Evolutionary conservation across 2,797 vertebrate species (phyloP).

Genomic region (Garrulus glandarius): DNA sequence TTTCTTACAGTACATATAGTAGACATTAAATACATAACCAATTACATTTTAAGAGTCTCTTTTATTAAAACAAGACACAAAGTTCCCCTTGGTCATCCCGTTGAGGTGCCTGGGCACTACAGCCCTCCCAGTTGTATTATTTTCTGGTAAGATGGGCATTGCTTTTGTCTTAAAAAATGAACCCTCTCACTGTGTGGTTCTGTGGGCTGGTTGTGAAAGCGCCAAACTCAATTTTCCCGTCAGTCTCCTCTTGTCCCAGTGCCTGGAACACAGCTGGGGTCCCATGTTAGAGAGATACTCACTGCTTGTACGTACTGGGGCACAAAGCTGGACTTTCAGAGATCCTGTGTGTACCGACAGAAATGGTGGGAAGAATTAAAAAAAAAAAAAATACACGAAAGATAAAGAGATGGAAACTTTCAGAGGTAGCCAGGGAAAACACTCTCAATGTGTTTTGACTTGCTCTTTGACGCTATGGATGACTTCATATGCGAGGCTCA

Average conservation of each 20-base stretch:
- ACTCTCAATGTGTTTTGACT: background rate
- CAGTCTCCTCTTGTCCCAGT: background rate
- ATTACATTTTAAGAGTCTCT: background rate
- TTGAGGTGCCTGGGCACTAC: background rate
- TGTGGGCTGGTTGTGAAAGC: background rate
- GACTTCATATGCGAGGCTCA: background rate
- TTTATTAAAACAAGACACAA: background rate
- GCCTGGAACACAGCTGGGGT: background rate
- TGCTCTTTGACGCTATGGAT: background rate
- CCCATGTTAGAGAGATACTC: rapidly evolving
- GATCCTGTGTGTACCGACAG: background rate
- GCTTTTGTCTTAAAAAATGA: background rate
- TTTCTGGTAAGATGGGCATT: background rate
- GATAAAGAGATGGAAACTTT: background rate
- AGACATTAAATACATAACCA: background rate
- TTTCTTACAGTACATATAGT: background rate
- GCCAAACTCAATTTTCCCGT: background rate
- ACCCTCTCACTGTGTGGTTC: background rate
- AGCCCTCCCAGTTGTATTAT: background rate
- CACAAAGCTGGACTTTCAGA: background rate
- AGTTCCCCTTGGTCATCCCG: rapidly evolving
- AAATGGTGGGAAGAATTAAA: background rate
- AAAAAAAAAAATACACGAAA: rapidly evolving
- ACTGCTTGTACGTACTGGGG: background rate
- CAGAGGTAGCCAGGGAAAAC: background rate